Percentiles rank a stretch among this genome's conserved stretches.
These are phyloP conservation scores for Platerodrilus igneus DNA, from an alignment of 2,888 invertebrate species.

Conservation along the genomic window DNA sequence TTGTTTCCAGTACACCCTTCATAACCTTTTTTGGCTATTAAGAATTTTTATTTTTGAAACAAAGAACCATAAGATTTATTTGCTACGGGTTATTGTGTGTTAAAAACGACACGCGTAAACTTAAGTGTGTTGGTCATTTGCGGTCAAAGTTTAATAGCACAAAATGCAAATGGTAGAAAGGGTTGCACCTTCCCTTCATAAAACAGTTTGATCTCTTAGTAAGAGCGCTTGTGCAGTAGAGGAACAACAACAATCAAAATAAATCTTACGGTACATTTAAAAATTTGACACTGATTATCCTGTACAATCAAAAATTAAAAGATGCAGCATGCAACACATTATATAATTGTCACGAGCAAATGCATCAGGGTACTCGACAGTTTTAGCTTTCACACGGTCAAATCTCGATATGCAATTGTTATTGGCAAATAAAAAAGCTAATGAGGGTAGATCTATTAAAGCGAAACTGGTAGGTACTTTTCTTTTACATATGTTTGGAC, in stretches of 20 bases:
- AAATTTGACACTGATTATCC: too few species aligned
- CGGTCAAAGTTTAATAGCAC: constrained; percentile 14
- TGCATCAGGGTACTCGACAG: constrained; percentile 41
- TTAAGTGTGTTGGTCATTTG: constrained; percentile 23
- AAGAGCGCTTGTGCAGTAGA: too few species aligned
- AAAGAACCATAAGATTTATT: constrained; percentile 18
- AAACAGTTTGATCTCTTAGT: too few species aligned
- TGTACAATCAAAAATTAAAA: constrained; percentile 18
- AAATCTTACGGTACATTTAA: too few species aligned
- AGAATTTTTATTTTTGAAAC: constrained; percentile 16
- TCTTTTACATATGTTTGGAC: constrained; percentile 38
- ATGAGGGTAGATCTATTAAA: constrained; percentile 45
- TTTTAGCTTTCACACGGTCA: constrained; percentile 44
- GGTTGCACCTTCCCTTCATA: constrained; percentile 6
- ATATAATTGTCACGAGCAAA: constrained; percentile 45
- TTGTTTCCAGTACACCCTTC: constrained; percentile 14
- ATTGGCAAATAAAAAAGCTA: constrained; percentile 40
- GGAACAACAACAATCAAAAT: too few species aligned
- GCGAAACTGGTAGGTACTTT: constrained; percentile 44
- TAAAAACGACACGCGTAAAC: constrained; percentile 10
- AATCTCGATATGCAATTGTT: constrained; percentile 42
- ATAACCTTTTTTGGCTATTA: too few species aligned
- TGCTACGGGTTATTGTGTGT: constrained; percentile 6
- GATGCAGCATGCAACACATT: constrained; percentile 30
- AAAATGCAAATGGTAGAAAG: constrained; percentile 8